Percentiles rank a stretch among this genome's conserved stretches.
phyloP scores from a whole-genome alignment of 2,888 invertebrate genomes.

The Hoplodrina ambigua region DNA sequence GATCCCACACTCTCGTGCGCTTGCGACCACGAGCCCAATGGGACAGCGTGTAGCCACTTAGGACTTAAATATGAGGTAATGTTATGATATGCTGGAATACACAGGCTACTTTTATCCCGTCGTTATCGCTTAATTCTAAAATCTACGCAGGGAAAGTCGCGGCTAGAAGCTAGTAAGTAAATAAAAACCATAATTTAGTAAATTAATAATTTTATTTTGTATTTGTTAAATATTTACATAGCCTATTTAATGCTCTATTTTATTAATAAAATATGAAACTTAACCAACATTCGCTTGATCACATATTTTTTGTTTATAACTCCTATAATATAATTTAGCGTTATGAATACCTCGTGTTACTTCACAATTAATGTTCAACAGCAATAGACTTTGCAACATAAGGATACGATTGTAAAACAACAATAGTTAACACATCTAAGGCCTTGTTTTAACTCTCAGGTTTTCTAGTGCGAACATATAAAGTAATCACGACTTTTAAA shows the following conservation, averaged over 20 bases:
- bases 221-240: slow-evolving; percentile 89
- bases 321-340: slow-evolving; percentile 70
- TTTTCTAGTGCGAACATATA: slow-evolving; percentile 55
- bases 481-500: slow-evolving; percentile 37
- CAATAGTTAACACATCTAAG: slow-evolving; percentile 84
- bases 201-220: slow-evolving; percentile 89
- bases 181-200: slow-evolving; percentile 79
- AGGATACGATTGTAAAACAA: slow-evolving; percentile 73
- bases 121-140: too few species aligned
- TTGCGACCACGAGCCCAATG: too few species aligned
- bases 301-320: slow-evolving; percentile 81
- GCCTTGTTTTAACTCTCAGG: slow-evolving; percentile 74
- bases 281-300: slow-evolving; percentile 86
- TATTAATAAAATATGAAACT: slow-evolving; percentile 88
- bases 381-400: slow-evolving; percentile 79
- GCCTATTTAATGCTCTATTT: slow-evolving; percentile 83
- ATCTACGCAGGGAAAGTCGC: too few species aligned
- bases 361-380: slow-evolving; percentile 70
- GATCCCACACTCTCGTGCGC: too few species aligned
- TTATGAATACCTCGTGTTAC: slow-evolving; percentile 58
- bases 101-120: too few species aligned
- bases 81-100: too few species aligned
- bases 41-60: too few species aligned
- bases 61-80: too few species aligned
- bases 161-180: slow-evolving; percentile 4